Base-by-base conservation (phyloP, 1,140 invertebrate genomes). In the Tribolium madens region DNA sequence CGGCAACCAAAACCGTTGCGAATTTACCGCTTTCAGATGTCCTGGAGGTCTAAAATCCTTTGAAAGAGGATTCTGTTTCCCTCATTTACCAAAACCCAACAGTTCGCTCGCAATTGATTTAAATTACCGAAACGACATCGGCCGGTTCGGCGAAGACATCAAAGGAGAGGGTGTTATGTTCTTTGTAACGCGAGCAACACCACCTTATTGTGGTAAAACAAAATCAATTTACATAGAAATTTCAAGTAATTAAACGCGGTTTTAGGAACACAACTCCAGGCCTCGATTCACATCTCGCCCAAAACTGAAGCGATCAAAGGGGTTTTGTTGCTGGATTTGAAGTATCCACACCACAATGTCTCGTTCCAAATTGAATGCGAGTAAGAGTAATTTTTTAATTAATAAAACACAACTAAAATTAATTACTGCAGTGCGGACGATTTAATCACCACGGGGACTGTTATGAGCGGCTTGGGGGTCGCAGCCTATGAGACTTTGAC, bases 101-200 rank as follows among this genome's bases (percentile, higher is more conserved):
- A 76, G 73, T 71, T 71, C 77, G 1, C 48, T 84, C 17, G 77
- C 74, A 5, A 73, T 84, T n/a, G 81, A 83, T 78, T 18, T 71
- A 12, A 78, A 73, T n/a, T 85, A 84, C 69, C 75, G 78, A 68
- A 79, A 83, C 53, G 79, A 82, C 70, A 79, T 85, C 2, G 84
- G 84, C 18, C 79, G 76, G 18, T 81, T 85, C 14, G 85, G 85
- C 4, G 84, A 84, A 79, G 81, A 85, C 73, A 80, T 78, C 5
- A 80, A 46, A 64, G 86, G 84, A 18, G 76, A 84, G 53, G 86
- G 86, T 50, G 80, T 86, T 6, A 85, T 86, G 81, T 87, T 85
- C 78, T 84, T 87, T 15, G 81, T 83, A 6, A 87, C 86, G 0
- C 80, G 81, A 76, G 80, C 76, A 36, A 68, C 77, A 15, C 76